A percentile compares a stretch with the other conserved stretches of the same genome.
Conservation (phyloP, 2,888 invertebrate species). For the Agapostemon virescens region DNA sequence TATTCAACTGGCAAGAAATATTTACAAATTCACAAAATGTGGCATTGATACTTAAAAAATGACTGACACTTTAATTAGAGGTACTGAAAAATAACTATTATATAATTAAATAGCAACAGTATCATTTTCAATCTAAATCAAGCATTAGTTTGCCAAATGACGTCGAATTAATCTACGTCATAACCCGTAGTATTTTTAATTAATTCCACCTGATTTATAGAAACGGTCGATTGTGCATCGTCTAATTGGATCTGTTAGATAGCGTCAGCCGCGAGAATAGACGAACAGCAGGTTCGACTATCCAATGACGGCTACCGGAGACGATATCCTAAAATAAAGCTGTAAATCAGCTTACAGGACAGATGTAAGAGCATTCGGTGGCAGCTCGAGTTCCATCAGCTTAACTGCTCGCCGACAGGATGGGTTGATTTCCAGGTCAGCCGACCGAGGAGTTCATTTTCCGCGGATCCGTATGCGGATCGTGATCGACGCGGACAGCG, state of each 20-base stretch:
- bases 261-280: background rate
- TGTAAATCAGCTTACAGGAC: slow-evolving; percentile 1
- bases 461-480: slow-evolving; percentile 39
- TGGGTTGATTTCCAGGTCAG: slow-evolving; percentile 44
- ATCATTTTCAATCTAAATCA: no score
- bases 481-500: slow-evolving; percentile 39
- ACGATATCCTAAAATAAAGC: background rate
- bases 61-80: no score
- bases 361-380: slow-evolving; percentile 17
- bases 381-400: slow-evolving; percentile 13
- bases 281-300: background rate
- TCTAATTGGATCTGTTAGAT: background rate
- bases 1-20: no score
- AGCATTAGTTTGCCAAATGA: no score
- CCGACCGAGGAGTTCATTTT: slow-evolving; percentile 51
- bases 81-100: no score
- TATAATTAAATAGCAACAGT: no score
- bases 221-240: no score
- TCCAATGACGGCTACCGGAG: background rate
- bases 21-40: no score
- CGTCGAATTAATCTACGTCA: no score
- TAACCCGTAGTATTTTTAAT: no score
- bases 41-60: no score
- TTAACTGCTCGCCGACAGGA: background rate
- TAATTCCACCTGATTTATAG: no score